Evolutionary conservation across 2,888 invertebrate genomes (phyloP).

Genomic region (Hoplodrina ambigua): DNA sequence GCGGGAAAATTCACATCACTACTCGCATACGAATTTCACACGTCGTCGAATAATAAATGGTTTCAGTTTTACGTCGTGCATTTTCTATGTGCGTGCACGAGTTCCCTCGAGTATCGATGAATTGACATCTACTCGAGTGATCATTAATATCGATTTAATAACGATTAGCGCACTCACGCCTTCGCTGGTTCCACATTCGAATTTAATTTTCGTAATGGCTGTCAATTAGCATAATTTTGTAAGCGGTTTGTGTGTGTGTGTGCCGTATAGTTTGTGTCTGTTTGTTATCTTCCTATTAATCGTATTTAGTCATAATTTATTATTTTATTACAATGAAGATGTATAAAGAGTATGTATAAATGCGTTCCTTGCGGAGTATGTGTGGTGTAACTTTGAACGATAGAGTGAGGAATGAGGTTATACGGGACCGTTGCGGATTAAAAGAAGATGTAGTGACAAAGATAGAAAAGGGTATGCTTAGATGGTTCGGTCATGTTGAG

Average conservation of each 20-base stretch:
- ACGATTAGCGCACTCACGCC: slow-evolving; percentile 55
- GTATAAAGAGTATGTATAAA: too few species aligned
- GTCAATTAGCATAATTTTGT: slow-evolving; percentile 39
- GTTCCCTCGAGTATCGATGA: slow-evolving; percentile 58
- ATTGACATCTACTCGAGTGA: slow-evolving; percentile 61
- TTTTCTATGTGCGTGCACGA: slow-evolving; percentile 56
- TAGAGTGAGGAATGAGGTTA: too few species aligned
- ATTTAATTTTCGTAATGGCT: slow-evolving; percentile 54
- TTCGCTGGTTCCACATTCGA: slow-evolving; percentile 40
- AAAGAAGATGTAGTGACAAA: too few species aligned
- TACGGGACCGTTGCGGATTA: too few species aligned
- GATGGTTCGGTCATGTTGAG: too few species aligned
- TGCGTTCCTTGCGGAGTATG: too few species aligned
- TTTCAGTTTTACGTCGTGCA: slow-evolving; percentile 54
- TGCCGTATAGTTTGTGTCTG: not conserved
- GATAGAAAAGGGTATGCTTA: too few species aligned
- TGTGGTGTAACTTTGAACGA: too few species aligned
- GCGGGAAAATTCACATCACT: slow-evolving; percentile 29
- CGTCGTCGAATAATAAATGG: slow-evolving; percentile 62
- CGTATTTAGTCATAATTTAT: not conserved
- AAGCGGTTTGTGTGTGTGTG: slow-evolving; percentile 11
- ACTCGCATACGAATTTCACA: slow-evolving; percentile 52
- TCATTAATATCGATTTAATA: slow-evolving; percentile 62
- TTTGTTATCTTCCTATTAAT: not conserved
- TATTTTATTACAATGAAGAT: too few species aligned